A percentile compares a stretch with the other conserved stretches of the same genome.
phyloP scores from a whole-genome alignment of 1,140 invertebrate genomes.

The Papilio aristodemus region DNA sequence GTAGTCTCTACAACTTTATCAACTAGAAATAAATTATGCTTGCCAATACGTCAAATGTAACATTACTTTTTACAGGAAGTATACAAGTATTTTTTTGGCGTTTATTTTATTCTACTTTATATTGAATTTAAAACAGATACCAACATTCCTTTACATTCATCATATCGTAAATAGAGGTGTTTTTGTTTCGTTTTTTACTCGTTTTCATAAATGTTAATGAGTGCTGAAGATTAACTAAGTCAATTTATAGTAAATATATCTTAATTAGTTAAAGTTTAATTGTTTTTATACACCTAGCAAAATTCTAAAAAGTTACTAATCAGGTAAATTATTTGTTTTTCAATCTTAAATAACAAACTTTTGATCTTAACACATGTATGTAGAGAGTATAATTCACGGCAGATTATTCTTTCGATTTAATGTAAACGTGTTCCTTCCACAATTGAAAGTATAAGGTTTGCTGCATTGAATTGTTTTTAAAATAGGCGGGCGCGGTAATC shows the following conservation, averaged over 20 bases:
- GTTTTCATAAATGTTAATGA: not conserved
- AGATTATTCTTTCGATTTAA: not conserved
- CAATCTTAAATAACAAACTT: too few relatives aligned
- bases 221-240: not conserved
- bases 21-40: too few relatives aligned
- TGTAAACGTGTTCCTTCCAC: not conserved
- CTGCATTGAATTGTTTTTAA: slow-evolving; percentile 34
- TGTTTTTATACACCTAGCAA: not conserved
- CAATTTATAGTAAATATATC: not conserved
- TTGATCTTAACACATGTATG: too few relatives aligned
- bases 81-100: too few relatives aligned
- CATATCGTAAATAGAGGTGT: not conserved
- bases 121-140: too few relatives aligned
- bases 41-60: too few relatives aligned
- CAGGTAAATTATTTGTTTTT: too few relatives aligned
- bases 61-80: too few relatives aligned
- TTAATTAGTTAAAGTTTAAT: not conserved
- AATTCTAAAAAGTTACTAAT: too few relatives aligned
- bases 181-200: not conserved
- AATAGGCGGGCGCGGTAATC: slow-evolving; percentile 41
- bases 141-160: not conserved
- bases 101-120: too few relatives aligned
- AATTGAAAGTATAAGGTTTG: slow-evolving; percentile 4
- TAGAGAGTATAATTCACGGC: too few relatives aligned
- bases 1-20: too few relatives aligned